A percentile compares a stretch with the other conserved stretches of the same genome.
Conservation (phyloP, 2,113 vertebrate genomes). For the Strix uralensis region DNA sequence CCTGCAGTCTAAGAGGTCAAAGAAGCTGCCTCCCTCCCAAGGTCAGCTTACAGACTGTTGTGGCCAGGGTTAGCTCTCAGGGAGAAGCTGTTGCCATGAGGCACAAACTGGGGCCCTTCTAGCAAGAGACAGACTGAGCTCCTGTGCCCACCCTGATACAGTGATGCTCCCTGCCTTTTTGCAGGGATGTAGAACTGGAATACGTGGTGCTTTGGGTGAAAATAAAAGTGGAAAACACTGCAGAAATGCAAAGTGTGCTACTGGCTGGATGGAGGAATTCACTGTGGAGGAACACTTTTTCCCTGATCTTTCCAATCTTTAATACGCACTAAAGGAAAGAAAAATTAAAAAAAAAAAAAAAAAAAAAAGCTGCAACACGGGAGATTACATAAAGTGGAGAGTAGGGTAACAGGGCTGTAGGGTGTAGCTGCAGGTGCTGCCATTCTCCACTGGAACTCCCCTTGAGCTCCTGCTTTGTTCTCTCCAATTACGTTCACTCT, state of each 20-base stretch:
- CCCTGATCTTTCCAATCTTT: neutral
- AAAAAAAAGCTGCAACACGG: neutral
- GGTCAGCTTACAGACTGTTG: neutral
- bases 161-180: neutral
- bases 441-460: neutral
- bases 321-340: neutral
- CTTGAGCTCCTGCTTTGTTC: neutral
- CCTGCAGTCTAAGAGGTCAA: neutral
- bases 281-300: neutral
- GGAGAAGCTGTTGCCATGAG: neutral
- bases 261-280: neutral
- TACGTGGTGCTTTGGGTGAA: neutral
- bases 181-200: neutral
- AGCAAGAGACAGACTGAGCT: neutral
- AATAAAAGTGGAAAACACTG: neutral
- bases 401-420: neutral
- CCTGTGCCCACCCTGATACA: neutral
- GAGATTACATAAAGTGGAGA: neutral
- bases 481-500: neutral
- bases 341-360: neutral
- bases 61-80: neutral
- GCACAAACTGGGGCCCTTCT: neutral
- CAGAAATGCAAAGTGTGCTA: neutral
- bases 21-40: neutral
- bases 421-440: neutral